Conservation (phyloP, 2,888 invertebrate species). For the Rhogogaster chlorosoma region DNA sequence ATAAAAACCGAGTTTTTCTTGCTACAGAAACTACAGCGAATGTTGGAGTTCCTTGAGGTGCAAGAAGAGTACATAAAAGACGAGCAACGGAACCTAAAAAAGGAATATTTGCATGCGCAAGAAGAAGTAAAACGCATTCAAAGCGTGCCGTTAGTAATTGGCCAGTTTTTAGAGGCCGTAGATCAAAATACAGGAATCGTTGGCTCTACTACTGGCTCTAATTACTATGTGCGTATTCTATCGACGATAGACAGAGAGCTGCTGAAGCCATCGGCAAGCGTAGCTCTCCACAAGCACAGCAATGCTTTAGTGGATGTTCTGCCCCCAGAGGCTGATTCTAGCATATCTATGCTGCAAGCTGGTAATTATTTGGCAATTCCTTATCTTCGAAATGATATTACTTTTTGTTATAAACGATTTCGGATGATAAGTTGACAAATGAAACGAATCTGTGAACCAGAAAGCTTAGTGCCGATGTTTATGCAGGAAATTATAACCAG, state of each 20-base stretch:
- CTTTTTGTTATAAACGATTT: not conserved
- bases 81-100: conserved; percentile 98
- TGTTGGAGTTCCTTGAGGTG: conserved; percentile 97
- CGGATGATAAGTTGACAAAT: not conserved
- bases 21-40: conserved; percentile 93
- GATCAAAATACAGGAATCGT: conserved; percentile 99
- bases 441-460: not conserved
- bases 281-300: conserved; percentile 99
- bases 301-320: conserved; percentile 99
- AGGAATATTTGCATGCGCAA: conserved; percentile 99
- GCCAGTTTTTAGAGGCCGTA: conserved; percentile 99
- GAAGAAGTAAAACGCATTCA: conserved; percentile 99
- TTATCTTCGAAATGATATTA: not conserved
- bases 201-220: conserved; percentile 99
- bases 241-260: conserved; percentile 99
- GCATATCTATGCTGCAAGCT: conserved; percentile 98
- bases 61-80: conserved; percentile 99
- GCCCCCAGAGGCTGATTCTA: conserved; percentile 99
- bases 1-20: not conserved
- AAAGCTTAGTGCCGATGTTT: not conserved
- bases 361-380: conserved; percentile 78
- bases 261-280: conserved; percentile 98
- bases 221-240: conserved; percentile 98
- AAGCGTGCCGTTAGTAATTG: conserved; percentile 98
- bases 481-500: conserved; percentile 26